phyloP scores from a whole-genome alignment of 2,888 invertebrate species.

The Ceraclea dissimilis region DNA sequence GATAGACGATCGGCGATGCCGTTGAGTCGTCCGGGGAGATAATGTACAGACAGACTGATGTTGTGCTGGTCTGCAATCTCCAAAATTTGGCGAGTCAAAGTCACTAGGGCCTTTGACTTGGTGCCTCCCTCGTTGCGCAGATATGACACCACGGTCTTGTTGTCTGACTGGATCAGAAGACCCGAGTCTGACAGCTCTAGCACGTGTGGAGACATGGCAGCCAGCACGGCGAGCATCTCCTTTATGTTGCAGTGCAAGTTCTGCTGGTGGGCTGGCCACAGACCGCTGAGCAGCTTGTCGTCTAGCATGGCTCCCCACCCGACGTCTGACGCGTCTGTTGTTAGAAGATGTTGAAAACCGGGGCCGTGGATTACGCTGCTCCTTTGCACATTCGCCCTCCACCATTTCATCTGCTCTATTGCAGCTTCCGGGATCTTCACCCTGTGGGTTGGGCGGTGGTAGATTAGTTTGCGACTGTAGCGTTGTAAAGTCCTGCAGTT shows the following conservation, averaged over 20 bases:
- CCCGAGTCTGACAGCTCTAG: not conserved
- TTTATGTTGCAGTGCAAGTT: conserved; percentile 26
- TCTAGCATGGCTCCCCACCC: no score
- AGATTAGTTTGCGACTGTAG: no score
- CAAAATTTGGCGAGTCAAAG: conserved; percentile 12
- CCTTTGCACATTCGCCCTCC: no score
- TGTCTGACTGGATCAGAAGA: conserved; percentile 27
- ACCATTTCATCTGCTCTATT: not conserved
- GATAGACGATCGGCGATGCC: conserved; percentile 29
- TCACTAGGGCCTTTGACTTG: conserved; percentile 19
- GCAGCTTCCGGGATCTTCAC: conserved; percentile 18
- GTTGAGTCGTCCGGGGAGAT: conserved; percentile 29
- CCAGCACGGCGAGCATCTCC: conserved; percentile 25
- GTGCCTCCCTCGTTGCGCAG: conserved; percentile 29
- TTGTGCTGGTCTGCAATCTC: conserved; percentile 18
- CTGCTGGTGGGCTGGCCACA: conserved; percentile 20
- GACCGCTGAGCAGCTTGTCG: no score
- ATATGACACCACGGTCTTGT: conserved; percentile 25
- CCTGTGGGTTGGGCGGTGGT: no score
- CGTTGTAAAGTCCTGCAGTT: no score
- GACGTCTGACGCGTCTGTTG: no score
- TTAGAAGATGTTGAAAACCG: no score
- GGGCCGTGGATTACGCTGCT: no score
- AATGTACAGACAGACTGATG: conserved; percentile 24
- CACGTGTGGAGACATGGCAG: conserved; percentile 8